Percentiles rank a stretch among this genome's conserved stretches.
These are phyloP conservation scores for Dorcus hopei DNA, from an alignment of 2,888 invertebrate genomes.

Conservation along the genomic window DNA sequence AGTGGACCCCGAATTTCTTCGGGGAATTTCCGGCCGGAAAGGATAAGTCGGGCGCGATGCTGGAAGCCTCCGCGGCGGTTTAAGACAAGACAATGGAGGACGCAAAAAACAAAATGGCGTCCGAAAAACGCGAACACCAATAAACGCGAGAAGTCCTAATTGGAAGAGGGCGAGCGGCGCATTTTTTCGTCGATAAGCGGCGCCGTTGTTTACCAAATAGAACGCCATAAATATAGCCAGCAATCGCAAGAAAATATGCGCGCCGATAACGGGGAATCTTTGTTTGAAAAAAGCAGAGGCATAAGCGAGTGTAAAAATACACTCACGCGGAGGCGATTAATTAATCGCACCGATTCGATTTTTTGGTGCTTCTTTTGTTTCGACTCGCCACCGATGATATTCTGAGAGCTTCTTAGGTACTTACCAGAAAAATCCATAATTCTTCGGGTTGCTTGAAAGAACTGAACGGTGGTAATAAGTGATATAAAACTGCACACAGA, in stretches of 20 bases:
- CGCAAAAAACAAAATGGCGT: conserved; percentile 16
- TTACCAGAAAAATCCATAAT: not conserved
- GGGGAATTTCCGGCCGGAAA: not conserved
- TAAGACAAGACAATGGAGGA: conserved; percentile 14
- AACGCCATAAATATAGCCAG: not conserved
- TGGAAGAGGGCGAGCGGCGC: not conserved
- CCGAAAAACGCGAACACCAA: conserved; percentile 10
- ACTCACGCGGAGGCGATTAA: too few relatives aligned
- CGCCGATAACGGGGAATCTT: too few relatives aligned
- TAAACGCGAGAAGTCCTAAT: not conserved
- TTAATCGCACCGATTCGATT: too few relatives aligned
- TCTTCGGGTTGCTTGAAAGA: not conserved
- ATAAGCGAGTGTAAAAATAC: too few relatives aligned
- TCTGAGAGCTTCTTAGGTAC: not conserved
- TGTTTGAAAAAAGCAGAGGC: too few relatives aligned
- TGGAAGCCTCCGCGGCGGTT: not conserved
- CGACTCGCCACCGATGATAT: too few relatives aligned
- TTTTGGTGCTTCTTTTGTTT: too few relatives aligned
- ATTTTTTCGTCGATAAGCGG: not conserved
- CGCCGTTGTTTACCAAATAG: not conserved
- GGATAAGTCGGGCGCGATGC: not conserved
- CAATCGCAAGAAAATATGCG: not conserved
- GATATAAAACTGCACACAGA: not conserved
- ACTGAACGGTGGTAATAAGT: not conserved
- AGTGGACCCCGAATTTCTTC: not conserved